phyloP scores from a whole-genome alignment of 23 tunicate genomes.

The Trididemnum clinides region DNA sequence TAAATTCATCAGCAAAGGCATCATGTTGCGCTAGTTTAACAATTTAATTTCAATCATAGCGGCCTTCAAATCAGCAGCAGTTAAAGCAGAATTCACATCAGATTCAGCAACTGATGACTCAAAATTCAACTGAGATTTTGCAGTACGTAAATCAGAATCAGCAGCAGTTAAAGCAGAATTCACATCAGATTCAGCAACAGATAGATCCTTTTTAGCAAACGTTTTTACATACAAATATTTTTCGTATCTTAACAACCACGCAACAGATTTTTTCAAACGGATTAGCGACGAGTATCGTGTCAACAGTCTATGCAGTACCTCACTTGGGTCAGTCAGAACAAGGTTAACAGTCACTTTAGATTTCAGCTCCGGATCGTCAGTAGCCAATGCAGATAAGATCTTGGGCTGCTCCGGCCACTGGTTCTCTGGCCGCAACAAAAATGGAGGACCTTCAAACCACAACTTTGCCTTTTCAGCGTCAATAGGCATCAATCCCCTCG shows the following conservation, averaged over 20 bases:
- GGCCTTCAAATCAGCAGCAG: not conserved
- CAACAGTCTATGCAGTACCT: not conserved
- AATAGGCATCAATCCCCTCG: slow-evolving; percentile 33
- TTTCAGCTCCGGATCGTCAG: not conserved
- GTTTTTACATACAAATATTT: not conserved
- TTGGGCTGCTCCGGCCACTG: slow-evolving; percentile 25
- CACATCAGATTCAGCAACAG: not conserved
- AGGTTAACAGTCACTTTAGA: not conserved
- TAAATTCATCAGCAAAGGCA: not conserved
- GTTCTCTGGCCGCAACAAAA: not conserved
- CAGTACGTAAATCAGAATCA: no score
- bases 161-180: not conserved
- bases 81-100: no score
- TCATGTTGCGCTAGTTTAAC: not conserved
- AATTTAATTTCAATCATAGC: not conserved
- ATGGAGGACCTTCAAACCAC: slow-evolving; percentile 48
- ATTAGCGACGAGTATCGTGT: not conserved
- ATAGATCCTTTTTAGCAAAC: not conserved
- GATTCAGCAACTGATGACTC: no score
- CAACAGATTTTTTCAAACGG: not conserved
- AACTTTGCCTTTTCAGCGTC: not conserved
- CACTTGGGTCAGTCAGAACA: not conserved
- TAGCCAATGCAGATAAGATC: not conserved
- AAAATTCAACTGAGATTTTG: no score
- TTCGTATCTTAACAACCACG: not conserved